Percentiles rank a stretch among this genome's conserved stretches.
Conservation (phyloP, 2,888 invertebrate genomes). For the Notodonta ziczac region DNA sequence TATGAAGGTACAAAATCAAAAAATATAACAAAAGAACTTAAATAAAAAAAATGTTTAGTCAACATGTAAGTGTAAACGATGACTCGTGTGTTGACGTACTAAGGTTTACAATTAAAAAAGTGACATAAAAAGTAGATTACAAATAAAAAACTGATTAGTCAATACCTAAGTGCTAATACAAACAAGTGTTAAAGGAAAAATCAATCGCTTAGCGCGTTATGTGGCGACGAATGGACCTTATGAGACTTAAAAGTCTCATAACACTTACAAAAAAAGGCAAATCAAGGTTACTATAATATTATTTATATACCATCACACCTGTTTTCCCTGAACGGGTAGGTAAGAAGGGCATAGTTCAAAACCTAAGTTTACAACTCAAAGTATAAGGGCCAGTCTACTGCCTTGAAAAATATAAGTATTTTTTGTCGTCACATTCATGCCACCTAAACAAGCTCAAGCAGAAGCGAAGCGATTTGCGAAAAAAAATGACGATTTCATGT, state of each 20-base stretch:
- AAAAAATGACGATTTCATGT: constrained; percentile 19
- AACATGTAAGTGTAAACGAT: constrained; percentile 16
- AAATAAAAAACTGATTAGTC: constrained; percentile 68
- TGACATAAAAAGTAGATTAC: constrained; percentile 42
- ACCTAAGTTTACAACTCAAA: not conserved
- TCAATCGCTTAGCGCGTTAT: constrained; percentile 75
- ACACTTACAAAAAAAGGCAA: constrained; percentile 13
- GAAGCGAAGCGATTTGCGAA: constrained; percentile 76
- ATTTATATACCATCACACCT: not conserved
- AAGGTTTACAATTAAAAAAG: constrained; percentile 32
- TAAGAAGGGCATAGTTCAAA: not conserved
- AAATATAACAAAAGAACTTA: no score
- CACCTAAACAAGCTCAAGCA: constrained; percentile 79
- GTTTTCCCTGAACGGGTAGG: not conserved
- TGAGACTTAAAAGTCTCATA: no score
- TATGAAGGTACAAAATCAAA: no score
- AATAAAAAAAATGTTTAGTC: no score
- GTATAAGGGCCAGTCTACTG: not conserved
- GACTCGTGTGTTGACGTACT: constrained; percentile 43
- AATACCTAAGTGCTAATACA: constrained; percentile 73
- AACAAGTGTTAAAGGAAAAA: constrained; percentile 81
- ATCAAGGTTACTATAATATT: constrained; percentile 7
- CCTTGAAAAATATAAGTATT: constrained; percentile 4
- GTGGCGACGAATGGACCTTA: constrained; percentile 51
- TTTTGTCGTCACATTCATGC: constrained; percentile 57